Evolutionary conservation across 2,113 vertebrate genomes (phyloP).

Genomic region (Mobula birostris): DNA sequence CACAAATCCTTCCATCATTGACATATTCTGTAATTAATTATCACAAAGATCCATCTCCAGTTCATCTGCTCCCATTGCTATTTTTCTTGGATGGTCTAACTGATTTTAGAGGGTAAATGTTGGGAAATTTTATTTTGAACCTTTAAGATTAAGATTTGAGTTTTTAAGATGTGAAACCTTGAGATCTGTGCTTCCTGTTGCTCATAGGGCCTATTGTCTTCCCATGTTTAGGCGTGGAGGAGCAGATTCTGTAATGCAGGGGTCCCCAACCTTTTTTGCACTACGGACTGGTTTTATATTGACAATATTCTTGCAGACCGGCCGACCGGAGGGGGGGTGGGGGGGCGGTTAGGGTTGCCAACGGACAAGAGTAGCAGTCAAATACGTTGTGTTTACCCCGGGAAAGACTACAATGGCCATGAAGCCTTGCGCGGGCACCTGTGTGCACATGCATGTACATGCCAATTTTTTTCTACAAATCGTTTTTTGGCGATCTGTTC

Average conservation of each 20-base stretch:
- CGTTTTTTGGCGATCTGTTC: too few species aligned
- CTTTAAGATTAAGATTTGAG: not conserved
- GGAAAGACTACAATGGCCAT: too few species aligned
- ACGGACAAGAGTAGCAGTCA: too few species aligned
- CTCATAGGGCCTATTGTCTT: not conserved
- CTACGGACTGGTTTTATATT: too few species aligned
- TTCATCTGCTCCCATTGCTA: not conserved
- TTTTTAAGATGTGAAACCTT: not conserved
- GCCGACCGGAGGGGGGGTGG: too few species aligned
- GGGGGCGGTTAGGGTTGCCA: too few species aligned
- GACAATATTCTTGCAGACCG: too few species aligned
- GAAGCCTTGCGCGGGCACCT: too few species aligned
- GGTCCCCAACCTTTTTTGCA: too few species aligned
- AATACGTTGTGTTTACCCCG: too few species aligned
- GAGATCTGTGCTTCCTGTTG: not conserved
- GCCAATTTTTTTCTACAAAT: too few species aligned
- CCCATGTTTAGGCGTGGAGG: not conserved
- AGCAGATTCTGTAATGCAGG: not conserved
- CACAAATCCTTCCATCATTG: not conserved
- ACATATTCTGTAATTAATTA: not conserved
- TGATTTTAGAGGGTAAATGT: not conserved
- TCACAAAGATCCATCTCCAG: not conserved
- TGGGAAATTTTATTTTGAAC: not conserved
- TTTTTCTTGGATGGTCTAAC: not conserved
- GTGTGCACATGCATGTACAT: too few species aligned